Evolutionary conservation across 2,797 vertebrate genomes (phyloP).

Genomic region (Hippocampus kuda): DNA sequence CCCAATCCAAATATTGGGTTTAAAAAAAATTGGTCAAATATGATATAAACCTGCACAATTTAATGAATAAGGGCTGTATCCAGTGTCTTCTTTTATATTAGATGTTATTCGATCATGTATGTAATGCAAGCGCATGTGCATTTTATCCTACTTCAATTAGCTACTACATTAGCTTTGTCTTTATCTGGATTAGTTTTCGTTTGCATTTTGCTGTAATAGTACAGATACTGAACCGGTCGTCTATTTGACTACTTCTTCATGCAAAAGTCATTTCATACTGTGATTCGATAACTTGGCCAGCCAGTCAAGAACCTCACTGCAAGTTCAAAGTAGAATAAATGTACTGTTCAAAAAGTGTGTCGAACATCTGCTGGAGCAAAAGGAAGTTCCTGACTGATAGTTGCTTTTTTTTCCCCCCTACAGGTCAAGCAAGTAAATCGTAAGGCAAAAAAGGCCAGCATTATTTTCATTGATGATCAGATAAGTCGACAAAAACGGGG

Average conservation of each 20-base stretch:
- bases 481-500: conserved; percentile 58
- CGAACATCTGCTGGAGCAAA: not conserved
- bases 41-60: no score
- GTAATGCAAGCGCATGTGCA: no score
- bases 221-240: no score
- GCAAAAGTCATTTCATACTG: not conserved
- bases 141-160: no score
- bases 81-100: no score
- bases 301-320: not conserved
- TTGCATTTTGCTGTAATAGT: not conserved
- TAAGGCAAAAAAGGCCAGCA: conserved; percentile 74
- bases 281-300: no score
- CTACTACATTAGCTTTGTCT: no score
- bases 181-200: not conserved
- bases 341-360: not conserved
- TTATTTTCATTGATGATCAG: conserved; percentile 73
- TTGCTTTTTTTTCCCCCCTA: not conserved
- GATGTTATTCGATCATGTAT: no score
- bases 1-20: no score
- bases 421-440: conserved; percentile 78
- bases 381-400: not conserved
- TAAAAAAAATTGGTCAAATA: no score
- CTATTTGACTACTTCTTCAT: not conserved
- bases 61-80: no score
- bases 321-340: not conserved